These are phyloP conservation scores for Tapirus indicus DNA, from an alignment of 2,797 vertebrate species.

Conservation along the genomic window DNA sequence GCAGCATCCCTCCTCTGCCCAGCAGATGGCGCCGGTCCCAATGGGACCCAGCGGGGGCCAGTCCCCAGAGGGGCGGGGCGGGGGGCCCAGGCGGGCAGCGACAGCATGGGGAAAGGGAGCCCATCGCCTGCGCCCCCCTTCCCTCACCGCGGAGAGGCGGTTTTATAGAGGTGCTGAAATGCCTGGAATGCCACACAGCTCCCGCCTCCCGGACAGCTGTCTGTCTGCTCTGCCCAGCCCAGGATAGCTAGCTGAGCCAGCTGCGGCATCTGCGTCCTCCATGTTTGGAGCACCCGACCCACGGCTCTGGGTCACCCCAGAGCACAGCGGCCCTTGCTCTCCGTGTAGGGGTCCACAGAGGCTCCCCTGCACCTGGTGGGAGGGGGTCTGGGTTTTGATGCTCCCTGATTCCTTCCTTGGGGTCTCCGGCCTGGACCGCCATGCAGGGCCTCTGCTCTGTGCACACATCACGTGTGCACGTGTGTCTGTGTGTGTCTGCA, in stretches of 20 bases:
- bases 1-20: neutral
- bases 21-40: conserved; percentile 29
- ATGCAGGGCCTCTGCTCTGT: no score
- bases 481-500: neutral
- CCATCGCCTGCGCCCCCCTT: neutral
- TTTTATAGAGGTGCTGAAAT: conserved; percentile 68
- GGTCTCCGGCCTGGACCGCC: neutral
- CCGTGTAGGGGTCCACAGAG: fast-evolving
- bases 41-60: neutral
- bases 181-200: conserved; percentile 59
- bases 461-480: fast-evolving
- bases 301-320: neutral
- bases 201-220: conserved; percentile 62
- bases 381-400: fast-evolving
- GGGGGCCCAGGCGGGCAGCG: neutral
- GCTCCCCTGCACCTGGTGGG: neutral
- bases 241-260: neutral
- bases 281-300: neutral
- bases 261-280: neutral
- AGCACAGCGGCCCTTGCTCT: neutral
- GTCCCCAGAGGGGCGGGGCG: fast-evolving
- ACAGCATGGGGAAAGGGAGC: neutral
- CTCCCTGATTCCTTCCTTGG: no score
- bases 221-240: conserved; percentile 65
- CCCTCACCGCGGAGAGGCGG: neutral